A percentile compares a stretch with the other conserved stretches of the same genome.
phyloP scores from a whole-genome alignment of 2,888 invertebrate species.

The Xestobium rufovillosum region DNA sequence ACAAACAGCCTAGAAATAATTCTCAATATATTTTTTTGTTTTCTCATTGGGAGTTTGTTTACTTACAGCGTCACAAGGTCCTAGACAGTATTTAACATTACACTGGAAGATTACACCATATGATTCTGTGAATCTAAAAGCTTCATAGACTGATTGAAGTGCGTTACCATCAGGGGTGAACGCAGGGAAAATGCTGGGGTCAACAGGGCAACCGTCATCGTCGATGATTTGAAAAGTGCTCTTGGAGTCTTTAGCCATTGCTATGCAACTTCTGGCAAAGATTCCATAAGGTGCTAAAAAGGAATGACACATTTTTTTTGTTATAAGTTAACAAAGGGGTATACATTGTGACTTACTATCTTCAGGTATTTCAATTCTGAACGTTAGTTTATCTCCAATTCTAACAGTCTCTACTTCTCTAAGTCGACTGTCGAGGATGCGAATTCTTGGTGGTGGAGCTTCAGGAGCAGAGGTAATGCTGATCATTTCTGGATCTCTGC shows the following conservation, averaged over 20 bases:
- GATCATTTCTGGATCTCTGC: conserved; percentile 89
- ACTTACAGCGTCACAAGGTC: conserved; percentile 85
- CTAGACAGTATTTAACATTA: conserved; percentile 92
- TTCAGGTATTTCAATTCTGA: conserved; percentile 93
- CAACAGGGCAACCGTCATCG: conserved; percentile 90
- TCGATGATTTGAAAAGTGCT: conserved; percentile 95
- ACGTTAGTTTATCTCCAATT: conserved; percentile 89
- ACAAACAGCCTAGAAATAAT: conserved; percentile 66
- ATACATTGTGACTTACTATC: conserved; percentile 73
- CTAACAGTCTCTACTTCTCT: conserved; percentile 91
- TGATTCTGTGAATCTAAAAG: conserved; percentile 91
- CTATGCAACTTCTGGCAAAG: conserved; percentile 91
- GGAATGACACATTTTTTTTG: conserved; percentile 19
- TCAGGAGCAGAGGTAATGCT: conserved; percentile 92
- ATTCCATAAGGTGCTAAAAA: conserved; percentile 86
- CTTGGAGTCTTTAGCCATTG: conserved; percentile 94
- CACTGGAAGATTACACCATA: conserved; percentile 97
- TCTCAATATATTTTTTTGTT: conserved; percentile 10
- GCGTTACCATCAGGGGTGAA: conserved; percentile 88
- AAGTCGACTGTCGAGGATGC: conserved; percentile 77
- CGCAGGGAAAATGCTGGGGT: conserved; percentile 88
- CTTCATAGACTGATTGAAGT: conserved; percentile 85
- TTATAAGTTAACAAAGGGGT: background rate
- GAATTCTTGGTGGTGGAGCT: conserved; percentile 88
- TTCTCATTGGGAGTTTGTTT: background rate